Evolutionary conservation across 1,140 invertebrate species (phyloP).

Genomic region (Hyles vespertilio): DNA sequence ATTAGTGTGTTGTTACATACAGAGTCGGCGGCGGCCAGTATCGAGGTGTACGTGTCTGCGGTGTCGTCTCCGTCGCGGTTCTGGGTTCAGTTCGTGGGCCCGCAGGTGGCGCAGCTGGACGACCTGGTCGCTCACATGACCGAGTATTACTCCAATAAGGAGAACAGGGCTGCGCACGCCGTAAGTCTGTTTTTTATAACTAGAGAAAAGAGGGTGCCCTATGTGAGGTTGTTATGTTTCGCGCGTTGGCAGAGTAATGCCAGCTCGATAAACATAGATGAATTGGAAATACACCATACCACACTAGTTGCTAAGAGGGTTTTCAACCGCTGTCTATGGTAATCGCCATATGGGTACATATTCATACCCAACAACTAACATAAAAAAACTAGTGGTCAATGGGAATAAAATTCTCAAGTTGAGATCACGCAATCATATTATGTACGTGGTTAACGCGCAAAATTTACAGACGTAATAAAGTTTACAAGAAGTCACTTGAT

Average conservation of each 20-base stretch:
- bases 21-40: conserved; percentile 74
- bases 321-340: no score
- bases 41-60: conserved; percentile 90
- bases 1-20: background rate
- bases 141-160: conserved; percentile 81
- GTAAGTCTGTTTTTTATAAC: conserved; percentile 40
- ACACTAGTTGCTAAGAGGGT: no score
- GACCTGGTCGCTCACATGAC: conserved; percentile 86
- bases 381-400: no score
- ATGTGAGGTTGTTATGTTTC: background rate
- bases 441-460: no score
- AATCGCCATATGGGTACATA: no score
- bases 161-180: conserved; percentile 78
- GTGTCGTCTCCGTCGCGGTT: conserved; percentile 86
- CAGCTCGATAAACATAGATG: background rate
- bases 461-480: no score
- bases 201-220: background rate
- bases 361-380: no score
- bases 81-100: conserved; percentile 88
- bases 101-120: conserved; percentile 83
- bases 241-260: no score
- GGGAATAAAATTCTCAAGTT: no score
- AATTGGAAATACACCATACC: no score
- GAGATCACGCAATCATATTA: no score
- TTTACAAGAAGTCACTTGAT: no score